Evolutionary conservation across 2,888 invertebrate species (phyloP), one percentile per base, ranked within the genome.

Genomic region (Lasioglossum calceatum): DNA sequence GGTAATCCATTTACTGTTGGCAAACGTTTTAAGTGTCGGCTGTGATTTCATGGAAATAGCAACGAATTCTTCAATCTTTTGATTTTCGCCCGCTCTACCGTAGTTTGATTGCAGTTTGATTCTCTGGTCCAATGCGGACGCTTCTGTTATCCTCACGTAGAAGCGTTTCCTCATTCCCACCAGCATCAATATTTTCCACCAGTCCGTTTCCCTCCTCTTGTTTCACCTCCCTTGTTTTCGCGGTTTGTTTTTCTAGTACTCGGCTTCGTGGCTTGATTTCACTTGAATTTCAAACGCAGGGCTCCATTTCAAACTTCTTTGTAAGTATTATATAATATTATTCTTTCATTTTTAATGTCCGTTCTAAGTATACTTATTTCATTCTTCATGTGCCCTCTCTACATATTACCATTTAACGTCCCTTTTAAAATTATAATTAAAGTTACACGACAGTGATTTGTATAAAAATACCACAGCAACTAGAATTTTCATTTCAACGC

Each of bases 141-240:
- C 58, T 71, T 71, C 50, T 75, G 19, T 58, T 36, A 39, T 61
- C 42, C 58, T 84, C 85, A 71, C 84, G 84, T 84, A 84, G 42
- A 39, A 74, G 16, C 73, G 32, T 80, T 64, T 8, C 27, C 77
- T 74, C 80, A 67, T 64, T 47, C 77, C 79, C 64, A 39, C n/a
- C 39, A 36, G 32, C 79, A 83, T 77, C 61, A 58, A 58, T 79
- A 32, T 58, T 72, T 73, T 27, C 73, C 44, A n/a, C 10, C 58
- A 32, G 23, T 74, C 72, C 44, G 32, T 42, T 73, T 58, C 16
- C 10, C 7, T 74, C 4, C 39, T 39, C 23, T 42, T 42, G 39
- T 67, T 67, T 71, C 67, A 54, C 36, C 54, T n/a, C 36, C 14
- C 27, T 42, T 54, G 39, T 54, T 72, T 71, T 42, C 42, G 36